phyloP scores from a whole-genome alignment of 2,797 vertebrate species.

The Pygocentrus nattereri region DNA sequence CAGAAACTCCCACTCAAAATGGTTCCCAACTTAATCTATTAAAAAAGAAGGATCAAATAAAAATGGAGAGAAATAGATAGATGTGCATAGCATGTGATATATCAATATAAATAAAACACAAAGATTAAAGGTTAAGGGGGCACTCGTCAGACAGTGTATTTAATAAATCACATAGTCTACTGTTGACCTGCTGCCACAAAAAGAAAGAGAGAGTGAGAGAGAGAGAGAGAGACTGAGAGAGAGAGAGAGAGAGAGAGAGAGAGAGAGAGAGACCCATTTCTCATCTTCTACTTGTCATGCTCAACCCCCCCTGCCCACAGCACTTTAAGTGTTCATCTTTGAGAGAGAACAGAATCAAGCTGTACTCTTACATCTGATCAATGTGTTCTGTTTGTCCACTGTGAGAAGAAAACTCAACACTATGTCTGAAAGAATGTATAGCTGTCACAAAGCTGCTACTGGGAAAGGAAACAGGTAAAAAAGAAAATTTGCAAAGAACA shows the following conservation, averaged over 20 bases:
- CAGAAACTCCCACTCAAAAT: not conserved
- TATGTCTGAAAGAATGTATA: too few species aligned
- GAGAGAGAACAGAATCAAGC: too few species aligned
- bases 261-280: not conserved
- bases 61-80: not conserved
- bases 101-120: not conserved
- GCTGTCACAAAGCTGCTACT: too few species aligned
- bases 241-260: too few species aligned
- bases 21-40: not conserved
- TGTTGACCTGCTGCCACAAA: not conserved
- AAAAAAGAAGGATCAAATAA: not conserved
- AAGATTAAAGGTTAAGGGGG: not conserved
- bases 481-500: too few species aligned
- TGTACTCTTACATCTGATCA: too few species aligned
- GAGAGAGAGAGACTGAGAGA: constrained; percentile 1
- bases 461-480: too few species aligned
- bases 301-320: not conserved
- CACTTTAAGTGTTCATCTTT: too few species aligned
- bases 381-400: too few species aligned
- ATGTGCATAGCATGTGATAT: not conserved
- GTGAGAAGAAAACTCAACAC: too few species aligned
- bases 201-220: not conserved
- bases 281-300: not conserved
- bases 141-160: not conserved
- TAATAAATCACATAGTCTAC: not conserved